A percentile compares a stretch with the other conserved stretches of the same genome.
phyloP scores from a whole-genome alignment of 2,113 vertebrate species.

The Cynoglossus semilaevis region DNA sequence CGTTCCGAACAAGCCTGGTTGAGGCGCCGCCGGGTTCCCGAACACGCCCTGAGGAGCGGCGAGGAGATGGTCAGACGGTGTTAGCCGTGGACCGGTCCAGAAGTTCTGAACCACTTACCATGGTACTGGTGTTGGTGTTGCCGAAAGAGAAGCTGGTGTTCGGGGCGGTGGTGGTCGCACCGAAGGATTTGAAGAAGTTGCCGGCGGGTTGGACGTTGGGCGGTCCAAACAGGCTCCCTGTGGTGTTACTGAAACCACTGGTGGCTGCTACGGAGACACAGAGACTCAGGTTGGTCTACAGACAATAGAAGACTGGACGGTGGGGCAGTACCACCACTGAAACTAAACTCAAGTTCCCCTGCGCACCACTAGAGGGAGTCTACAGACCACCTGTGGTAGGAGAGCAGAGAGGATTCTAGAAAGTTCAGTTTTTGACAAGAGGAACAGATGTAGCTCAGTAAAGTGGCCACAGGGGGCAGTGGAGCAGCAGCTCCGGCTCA shows the following conservation, averaged over 20 bases:
- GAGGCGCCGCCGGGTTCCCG: slow-evolving; percentile 84
- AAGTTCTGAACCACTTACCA: slow-evolving; percentile 71
- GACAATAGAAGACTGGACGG: too few relatives aligned
- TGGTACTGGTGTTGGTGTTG: slow-evolving; percentile 84
- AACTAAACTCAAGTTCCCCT: too few relatives aligned
- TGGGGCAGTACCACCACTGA: too few relatives aligned
- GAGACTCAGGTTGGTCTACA: neutral
- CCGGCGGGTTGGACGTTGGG: slow-evolving; percentile 53
- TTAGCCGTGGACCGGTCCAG: too few relatives aligned
- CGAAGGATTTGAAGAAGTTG: slow-evolving; percentile 92
- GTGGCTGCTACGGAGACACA: slow-evolving; percentile 61
- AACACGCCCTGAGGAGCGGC: slow-evolving; percentile 84
- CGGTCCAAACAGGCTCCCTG: slow-evolving; percentile 85
- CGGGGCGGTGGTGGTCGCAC: slow-evolving; percentile 83
- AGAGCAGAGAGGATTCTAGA: too few relatives aligned
- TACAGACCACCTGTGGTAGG: too few relatives aligned
- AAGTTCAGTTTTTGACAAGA: too few relatives aligned
- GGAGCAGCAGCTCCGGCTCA: too few relatives aligned
- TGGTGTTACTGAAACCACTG: slow-evolving; percentile 81
- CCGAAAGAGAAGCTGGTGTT: slow-evolving; percentile 89
- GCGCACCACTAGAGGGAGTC: too few relatives aligned
- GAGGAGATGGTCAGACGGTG: neutral
- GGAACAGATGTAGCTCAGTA: too few relatives aligned
- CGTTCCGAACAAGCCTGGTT: slow-evolving; percentile 86
- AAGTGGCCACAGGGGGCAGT: too few relatives aligned